Evolutionary conservation across 2,797 vertebrate species (phyloP), one percentile per base, ranked within the genome.

Genomic region (Acanthurus lineatus): DNA sequence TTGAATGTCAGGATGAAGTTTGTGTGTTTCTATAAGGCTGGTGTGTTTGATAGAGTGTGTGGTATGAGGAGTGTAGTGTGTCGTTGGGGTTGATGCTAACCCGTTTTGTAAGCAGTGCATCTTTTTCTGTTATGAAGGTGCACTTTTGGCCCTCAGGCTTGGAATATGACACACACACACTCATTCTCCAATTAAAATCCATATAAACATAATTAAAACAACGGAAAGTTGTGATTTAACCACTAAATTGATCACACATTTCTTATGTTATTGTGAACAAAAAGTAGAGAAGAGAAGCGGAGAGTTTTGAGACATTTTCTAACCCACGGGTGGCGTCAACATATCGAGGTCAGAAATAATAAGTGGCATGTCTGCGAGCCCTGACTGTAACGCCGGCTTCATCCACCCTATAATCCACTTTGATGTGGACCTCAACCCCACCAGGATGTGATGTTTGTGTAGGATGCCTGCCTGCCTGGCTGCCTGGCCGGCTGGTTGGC

Each of bases 351-450:
- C 87, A 82, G 80, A 82, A 81, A 86, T 90, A 85, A 90, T 77
- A 81, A 86, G 78, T 73, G 83, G 72, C 82, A 12, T 76, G 76
- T 81, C 66, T 86, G 81, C 68, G 25, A 22, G 80, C 38, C 59
- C 83, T 84, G 89, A 60, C 70, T 56, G 51, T 42, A 79, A 84
- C 54, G 0, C 58, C 22, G 48, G 59, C 77, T 67, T 74, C 68
- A 67, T 90, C 88, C 86, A 88, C 89, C 88, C 89, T 93, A 20
- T 90, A 92, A 93, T 92, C 87, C 83, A 58, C 86, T 90, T 87
- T 92, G 88, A 90, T 88, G 91, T 90, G 86, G 79, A 88, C 87
- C 65, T 89, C 49, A 57, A 66, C 83, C 60, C 79, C 45, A 54
- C 59, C 82, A 89, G 81, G 77, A 88, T 71, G 85, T 54, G 80